Base-by-base conservation (phyloP, 2,797 vertebrate species). In the Apodemus agrarius region DNA sequence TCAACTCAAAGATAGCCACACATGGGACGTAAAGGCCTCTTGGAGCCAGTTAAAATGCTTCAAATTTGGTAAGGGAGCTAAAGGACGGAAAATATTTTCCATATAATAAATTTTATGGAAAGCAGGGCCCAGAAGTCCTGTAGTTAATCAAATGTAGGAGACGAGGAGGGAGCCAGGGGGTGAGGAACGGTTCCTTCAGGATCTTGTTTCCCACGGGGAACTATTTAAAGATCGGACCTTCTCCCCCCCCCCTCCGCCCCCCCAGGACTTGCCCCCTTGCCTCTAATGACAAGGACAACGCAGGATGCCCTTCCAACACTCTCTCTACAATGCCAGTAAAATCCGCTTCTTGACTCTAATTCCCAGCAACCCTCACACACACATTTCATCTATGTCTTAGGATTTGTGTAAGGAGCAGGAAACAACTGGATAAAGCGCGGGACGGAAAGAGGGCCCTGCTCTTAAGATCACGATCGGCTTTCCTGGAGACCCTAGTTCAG, bases 21-120 rank as follows among this genome's bases (percentile, higher is more conserved):
- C 63, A 31, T 43, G 89, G 79, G 81, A 63, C 82, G 84, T 26
- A 31, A 46, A 59, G 40, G 57, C 80, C 49, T 93, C 79, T 63
- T 57, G 74, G 78, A 97, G 54, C 21, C 43, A 46, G 52, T 79
- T 74, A 85, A 90, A 95, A 94, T 80, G n/a, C 21, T 83, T 54
- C 84, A 46, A 80, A 83, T 81, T 89, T 95, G 69, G 86, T 91
- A 83, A 91, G 12, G 37, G 16, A 93, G 65, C 49, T 83, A 52
- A 52, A 94, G 72, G 29, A 29, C 69, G 65, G 65, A 91, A 93
- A 89, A 90, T 86, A 95, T 72, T 93, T 95, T 94, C 94, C 81
- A 76, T 24, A 22, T 72, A 94, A 97, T 78, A 86, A 86, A 86
- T 97, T 96, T 82, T 91, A 80, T 43, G 72, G 80, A 92, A 89